Conservation (phyloP, 2,797 vertebrate species). For the Tauraco hartlaubi region DNA sequence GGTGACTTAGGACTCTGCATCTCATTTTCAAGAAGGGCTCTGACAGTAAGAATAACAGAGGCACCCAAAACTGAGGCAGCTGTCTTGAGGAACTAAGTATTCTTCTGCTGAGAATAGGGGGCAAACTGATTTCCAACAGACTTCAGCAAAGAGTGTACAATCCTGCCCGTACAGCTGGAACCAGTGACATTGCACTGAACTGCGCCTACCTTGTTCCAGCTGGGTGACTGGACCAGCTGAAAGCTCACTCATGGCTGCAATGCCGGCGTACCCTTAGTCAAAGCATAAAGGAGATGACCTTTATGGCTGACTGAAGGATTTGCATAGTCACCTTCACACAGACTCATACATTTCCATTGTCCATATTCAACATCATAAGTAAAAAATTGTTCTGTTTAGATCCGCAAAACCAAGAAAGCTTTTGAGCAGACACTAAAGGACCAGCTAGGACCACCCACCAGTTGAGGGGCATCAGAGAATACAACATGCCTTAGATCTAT, state of each 20-base stretch:
- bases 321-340: not conserved
- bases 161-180: not conserved
- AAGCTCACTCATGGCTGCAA: not conserved
- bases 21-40: not conserved
- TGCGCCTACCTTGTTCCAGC: not conserved
- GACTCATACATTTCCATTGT: not conserved
- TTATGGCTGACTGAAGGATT: not conserved
- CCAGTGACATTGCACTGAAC: not conserved
- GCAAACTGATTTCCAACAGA: not conserved
- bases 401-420: not conserved
- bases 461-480: not conserved
- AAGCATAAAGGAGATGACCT: not conserved
- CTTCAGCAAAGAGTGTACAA: not conserved
- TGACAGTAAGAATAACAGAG: not conserved
- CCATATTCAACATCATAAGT: not conserved
- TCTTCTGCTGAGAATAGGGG: not conserved
- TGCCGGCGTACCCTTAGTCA: not conserved
- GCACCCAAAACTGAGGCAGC: not conserved
- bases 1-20: not conserved
- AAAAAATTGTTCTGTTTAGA: not conserved
- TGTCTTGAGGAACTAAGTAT: not conserved
- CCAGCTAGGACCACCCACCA: constrained; percentile 15
- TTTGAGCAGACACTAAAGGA: not conserved
- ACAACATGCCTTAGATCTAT: constrained; percentile 5
- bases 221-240: not conserved